Percentiles rank a stretch among this genome's conserved stretches.
phyloP scores from a whole-genome alignment of 2,113 vertebrate species.

The Thoracochromis brauschi region DNA sequence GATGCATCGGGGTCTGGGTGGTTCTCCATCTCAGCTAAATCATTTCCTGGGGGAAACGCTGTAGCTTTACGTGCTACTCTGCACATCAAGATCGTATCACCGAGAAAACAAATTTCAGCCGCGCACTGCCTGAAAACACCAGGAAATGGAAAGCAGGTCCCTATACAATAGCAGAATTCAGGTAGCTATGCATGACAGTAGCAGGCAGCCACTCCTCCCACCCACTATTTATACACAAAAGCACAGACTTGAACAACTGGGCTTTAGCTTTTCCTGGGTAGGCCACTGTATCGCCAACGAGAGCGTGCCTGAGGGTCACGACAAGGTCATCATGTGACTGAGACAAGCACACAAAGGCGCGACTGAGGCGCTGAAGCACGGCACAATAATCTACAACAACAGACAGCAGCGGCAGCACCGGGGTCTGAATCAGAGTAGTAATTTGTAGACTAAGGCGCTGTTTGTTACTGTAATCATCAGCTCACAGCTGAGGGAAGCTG shows the following conservation, averaged over 20 bases:
- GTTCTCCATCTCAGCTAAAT: neutral
- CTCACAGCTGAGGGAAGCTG: conserved; percentile 13
- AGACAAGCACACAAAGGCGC: neutral
- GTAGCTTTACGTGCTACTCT: neutral
- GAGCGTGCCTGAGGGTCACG: conserved; percentile 19
- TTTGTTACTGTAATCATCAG: conserved; percentile 55
- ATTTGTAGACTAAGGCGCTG: conserved; percentile 41
- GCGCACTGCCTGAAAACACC: neutral
- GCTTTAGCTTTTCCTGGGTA: neutral
- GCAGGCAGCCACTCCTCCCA: neutral
- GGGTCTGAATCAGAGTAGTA: conserved; percentile 40
- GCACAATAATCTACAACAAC: conserved; percentile 11
- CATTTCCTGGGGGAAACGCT: neutral
- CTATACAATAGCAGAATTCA: conserved; percentile 31
- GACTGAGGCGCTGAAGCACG: conserved; percentile 3
- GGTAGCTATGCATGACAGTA: conserved; percentile 22
- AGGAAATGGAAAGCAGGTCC: neutral
- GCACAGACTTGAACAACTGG: conserved; percentile 14
- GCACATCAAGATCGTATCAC: neutral
- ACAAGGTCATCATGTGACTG: conserved; percentile 47
- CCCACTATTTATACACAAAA: neutral
- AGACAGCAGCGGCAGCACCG: neutral
- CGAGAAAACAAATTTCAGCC: neutral
- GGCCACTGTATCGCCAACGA: conserved; percentile 13
- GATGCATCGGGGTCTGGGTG: neutral